Evolutionary conservation across 2,888 invertebrate genomes (phyloP).

Genomic region (Drosophila crucigera): DNA sequence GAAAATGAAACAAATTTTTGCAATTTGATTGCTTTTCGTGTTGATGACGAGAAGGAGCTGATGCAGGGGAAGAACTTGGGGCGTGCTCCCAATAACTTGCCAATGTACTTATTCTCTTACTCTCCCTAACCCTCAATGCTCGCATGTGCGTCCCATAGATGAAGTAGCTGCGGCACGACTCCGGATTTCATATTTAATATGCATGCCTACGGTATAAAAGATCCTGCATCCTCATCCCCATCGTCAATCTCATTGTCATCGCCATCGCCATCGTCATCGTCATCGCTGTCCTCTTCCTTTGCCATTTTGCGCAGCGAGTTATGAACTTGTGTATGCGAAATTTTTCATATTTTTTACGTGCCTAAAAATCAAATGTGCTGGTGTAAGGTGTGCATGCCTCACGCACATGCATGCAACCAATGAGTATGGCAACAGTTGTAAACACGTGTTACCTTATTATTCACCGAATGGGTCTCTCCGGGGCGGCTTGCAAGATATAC

Average conservation of each 20-base stretch:
- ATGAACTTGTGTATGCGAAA: constrained; percentile 72
- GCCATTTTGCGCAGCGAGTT: constrained; percentile 55
- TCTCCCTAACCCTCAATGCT: neutral
- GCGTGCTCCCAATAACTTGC: constrained; percentile 45
- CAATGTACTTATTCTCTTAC: constrained; percentile 50
- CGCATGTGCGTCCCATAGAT: constrained; percentile 36
- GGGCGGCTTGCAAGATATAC: neutral
- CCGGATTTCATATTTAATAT: constrained; percentile 66
- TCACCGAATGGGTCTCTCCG: constrained; percentile 17
- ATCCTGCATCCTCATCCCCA: neutral
- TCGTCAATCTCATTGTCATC: neutral
- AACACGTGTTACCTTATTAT: constrained; percentile 59
- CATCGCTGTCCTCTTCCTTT: constrained; percentile 18
- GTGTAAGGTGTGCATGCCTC: constrained; percentile 26
- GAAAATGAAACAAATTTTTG: constrained; percentile 80
- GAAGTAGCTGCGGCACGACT: constrained; percentile 43
- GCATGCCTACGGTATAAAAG: constrained; percentile 64
- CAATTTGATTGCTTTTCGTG: constrained; percentile 80
- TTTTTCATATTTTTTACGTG: constrained; percentile 77
- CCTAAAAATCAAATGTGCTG: constrained; percentile 60
- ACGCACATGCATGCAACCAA: neutral
- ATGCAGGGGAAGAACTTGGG: neutral
- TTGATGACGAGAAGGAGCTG: constrained; percentile 50
- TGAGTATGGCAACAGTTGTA: constrained; percentile 50
- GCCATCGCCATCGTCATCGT: neutral